These are phyloP conservation scores for Sebastes hopkinsi DNA, from an alignment of 2,797 vertebrate genomes.

Conservation along the genomic window DNA sequence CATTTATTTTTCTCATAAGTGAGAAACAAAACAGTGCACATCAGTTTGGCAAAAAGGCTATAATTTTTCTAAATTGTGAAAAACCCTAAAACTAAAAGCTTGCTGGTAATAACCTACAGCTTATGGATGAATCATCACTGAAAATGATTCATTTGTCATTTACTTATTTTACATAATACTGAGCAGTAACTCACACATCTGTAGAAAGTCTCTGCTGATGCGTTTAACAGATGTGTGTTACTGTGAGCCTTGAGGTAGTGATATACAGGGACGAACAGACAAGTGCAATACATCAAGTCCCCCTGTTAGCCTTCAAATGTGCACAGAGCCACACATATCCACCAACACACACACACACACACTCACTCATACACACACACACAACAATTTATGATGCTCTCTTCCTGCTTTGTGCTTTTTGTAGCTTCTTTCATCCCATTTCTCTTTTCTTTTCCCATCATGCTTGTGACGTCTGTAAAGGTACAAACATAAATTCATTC, in stretches of 20 bases:
- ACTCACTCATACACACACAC: not conserved
- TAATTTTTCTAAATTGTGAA: constrained; percentile 4
- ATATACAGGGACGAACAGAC: constrained; percentile 49
- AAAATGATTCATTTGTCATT: not conserved
- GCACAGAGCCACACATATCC: constrained; percentile 7
- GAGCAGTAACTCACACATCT: constrained; percentile 1
- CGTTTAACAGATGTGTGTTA: constrained; percentile 32
- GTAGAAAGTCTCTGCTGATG: constrained; percentile 23
- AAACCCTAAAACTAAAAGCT: constrained; percentile 16
- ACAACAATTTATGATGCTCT: not conserved
- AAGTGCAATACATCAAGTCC: constrained; percentile 65
- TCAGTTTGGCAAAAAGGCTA: constrained; percentile 8
- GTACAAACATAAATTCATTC: not conserved
- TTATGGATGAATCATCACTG: not conserved
- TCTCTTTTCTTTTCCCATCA: constrained; percentile 34
- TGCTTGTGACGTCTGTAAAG: constrained; percentile 62
- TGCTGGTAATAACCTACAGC: not conserved
- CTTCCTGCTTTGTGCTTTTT: constrained; percentile 31
- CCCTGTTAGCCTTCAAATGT: constrained; percentile 29
- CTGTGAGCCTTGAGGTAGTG: constrained; percentile 67
- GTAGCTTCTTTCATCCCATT: constrained; percentile 6
- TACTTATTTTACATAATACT: not conserved
- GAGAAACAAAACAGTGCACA: constrained; percentile 34
- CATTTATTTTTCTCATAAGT: not conserved
- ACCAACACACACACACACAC: not conserved